Percentiles rank a stretch among this genome's conserved stretches.
These are phyloP conservation scores for Argyresthia albistria DNA, from an alignment of 2,888 invertebrate genomes.

Conservation along the genomic window DNA sequence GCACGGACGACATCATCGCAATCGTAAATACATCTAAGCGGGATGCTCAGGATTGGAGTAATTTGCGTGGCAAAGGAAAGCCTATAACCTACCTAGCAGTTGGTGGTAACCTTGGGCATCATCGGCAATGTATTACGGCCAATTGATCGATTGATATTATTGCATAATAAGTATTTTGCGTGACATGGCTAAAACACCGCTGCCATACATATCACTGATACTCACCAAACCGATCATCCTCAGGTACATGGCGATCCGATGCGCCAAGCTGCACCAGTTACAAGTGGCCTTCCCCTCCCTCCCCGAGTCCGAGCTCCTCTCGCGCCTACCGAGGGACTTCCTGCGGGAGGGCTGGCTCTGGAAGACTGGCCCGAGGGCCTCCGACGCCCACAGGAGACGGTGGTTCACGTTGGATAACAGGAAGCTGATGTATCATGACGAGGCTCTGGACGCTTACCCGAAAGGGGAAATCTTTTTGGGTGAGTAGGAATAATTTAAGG, in stretches of 20 bases:
- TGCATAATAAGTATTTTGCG: too few relatives aligned
- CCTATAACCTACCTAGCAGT: too few relatives aligned
- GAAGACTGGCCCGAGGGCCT: slow-evolving; percentile 89
- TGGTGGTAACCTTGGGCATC: too few relatives aligned
- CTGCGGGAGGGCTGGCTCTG: slow-evolving; percentile 89
- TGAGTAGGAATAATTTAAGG: slow-evolving; percentile 21
- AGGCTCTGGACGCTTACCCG: slow-evolving; percentile 88
- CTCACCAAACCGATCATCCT: slow-evolving; percentile 1
- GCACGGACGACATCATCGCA: too few relatives aligned
- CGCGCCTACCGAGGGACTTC: slow-evolving; percentile 85
- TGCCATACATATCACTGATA: background rate
- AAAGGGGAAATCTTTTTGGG: slow-evolving; percentile 94
- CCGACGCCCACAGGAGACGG: slow-evolving; percentile 86
- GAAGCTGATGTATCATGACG: slow-evolving; percentile 94
- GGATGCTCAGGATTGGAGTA: too few relatives aligned
- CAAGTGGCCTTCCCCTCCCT: slow-evolving; percentile 88
- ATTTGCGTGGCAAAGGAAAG: too few relatives aligned
- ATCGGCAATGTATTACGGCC: too few relatives aligned
- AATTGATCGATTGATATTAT: too few relatives aligned
- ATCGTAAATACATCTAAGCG: too few relatives aligned
- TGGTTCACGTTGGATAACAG: slow-evolving; percentile 93
- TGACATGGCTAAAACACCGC: too few relatives aligned
- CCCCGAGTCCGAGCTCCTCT: slow-evolving; percentile 79
- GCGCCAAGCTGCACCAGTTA: slow-evolving; percentile 86
- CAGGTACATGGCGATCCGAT: slow-evolving; percentile 83